phyloP scores from a whole-genome alignment of 2,113 vertebrate species.

The Budorcas taxicolor region DNA sequence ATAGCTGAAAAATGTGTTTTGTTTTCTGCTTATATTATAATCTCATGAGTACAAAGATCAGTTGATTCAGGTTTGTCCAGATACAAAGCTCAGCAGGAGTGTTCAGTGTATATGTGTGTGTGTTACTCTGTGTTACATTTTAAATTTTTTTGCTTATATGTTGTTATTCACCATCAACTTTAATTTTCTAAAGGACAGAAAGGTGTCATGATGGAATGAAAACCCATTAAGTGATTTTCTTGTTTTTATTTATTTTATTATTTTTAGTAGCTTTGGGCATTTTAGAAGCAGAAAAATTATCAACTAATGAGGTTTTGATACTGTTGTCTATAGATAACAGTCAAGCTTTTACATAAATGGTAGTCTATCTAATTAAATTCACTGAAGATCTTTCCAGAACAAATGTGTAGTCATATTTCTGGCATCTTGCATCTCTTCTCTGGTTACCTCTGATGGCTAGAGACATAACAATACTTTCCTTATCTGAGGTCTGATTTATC shows the following conservation, averaged over 20 bases:
- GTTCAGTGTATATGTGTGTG: not conserved
- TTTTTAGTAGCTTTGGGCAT: not conserved
- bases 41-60: not conserved
- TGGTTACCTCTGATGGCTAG: not conserved
- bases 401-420: not conserved
- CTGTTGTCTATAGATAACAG: not conserved
- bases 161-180: not conserved
- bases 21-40: not conserved
- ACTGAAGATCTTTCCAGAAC: not conserved
- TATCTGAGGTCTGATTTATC: not conserved
- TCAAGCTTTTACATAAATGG: not conserved
- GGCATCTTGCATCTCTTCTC: not conserved
- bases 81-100: not conserved
- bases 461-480: not conserved
- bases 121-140: not conserved
- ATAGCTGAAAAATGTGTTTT: not conserved
- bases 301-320: not conserved
- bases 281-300: not conserved
- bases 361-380: not conserved
- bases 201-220: not conserved
- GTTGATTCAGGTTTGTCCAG: not conserved
- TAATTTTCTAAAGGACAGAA: not conserved
- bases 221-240: not conserved
- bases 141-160: not conserved
- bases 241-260: not conserved